Percentiles rank a stretch among this genome's conserved stretches.
Conservation (phyloP, 2,888 invertebrate genomes). For the Notodonta dromedarius region DNA sequence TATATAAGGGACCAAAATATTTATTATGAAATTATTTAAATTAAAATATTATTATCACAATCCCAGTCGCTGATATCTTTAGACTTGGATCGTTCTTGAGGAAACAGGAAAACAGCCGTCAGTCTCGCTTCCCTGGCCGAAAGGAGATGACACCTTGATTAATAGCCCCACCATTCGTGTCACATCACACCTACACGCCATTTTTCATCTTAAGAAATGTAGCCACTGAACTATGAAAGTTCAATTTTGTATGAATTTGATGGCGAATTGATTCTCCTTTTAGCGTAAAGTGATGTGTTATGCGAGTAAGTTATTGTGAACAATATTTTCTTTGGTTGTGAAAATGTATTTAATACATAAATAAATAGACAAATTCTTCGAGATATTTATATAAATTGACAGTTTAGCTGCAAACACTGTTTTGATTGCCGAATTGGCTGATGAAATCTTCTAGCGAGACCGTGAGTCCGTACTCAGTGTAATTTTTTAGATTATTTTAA, state of each 20-base stretch:
- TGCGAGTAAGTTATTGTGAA: too few species aligned
- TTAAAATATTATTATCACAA: background rate
- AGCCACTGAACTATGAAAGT: slow-evolving; percentile 23
- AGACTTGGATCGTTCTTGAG: slow-evolving; percentile 24
- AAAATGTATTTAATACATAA: too few species aligned
- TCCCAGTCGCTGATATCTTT: slow-evolving; percentile 6
- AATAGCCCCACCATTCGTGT: slow-evolving; percentile 69
- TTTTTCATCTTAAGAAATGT: slow-evolving; percentile 69
- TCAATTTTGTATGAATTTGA: slow-evolving; percentile 18
- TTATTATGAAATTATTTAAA: too few species aligned
- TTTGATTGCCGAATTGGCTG: too few species aligned
- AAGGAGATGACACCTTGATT: slow-evolving; percentile 76
- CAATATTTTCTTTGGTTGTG: too few species aligned
- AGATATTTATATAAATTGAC: too few species aligned
- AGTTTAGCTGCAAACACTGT: too few species aligned
- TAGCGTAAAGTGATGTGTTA: background rate
- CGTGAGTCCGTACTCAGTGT: background rate
- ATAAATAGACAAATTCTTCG: too few species aligned
- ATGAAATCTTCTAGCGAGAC: too few species aligned
- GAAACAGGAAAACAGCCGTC: slow-evolving; percentile 57
- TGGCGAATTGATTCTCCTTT: slow-evolving; percentile 1
- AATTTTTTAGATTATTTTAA: too few species aligned
- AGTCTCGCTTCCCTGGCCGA: slow-evolving; percentile 50
- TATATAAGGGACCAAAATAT: too few species aligned
- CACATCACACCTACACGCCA: slow-evolving; percentile 63